Evolutionary conservation across 2,797 vertebrate genomes (phyloP).

Genomic region (Sebastes hopkinsi): DNA sequence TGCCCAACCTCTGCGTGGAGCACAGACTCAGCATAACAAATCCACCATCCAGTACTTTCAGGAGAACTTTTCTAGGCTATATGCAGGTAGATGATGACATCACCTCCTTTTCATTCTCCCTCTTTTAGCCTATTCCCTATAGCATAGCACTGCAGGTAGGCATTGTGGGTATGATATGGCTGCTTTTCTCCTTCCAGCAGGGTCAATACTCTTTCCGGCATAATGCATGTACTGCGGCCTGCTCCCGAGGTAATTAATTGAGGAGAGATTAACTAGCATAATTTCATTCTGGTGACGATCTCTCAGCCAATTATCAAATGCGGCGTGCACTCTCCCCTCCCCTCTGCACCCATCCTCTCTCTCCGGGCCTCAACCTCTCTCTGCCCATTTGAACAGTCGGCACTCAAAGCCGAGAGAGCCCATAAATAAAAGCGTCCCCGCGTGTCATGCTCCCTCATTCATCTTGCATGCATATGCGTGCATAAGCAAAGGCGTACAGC

Average conservation of each 20-base stretch:
- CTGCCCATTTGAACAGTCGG: slow-evolving; percentile 43
- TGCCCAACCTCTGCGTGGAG: slow-evolving; percentile 35
- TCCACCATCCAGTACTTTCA: background rate
- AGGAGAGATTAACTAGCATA: slow-evolving; percentile 83
- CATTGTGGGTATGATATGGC: slow-evolving; percentile 38
- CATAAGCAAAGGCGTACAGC: background rate
- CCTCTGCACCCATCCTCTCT: slow-evolving; percentile 5
- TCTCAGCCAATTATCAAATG: slow-evolving; percentile 83
- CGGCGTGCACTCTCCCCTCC: slow-evolving; percentile 38
- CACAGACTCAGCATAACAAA: background rate
- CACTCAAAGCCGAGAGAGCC: slow-evolving; percentile 38
- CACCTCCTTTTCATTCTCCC: background rate
- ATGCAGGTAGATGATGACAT: slow-evolving; percentile 16
- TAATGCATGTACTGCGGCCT: slow-evolving; percentile 76
- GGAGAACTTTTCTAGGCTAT: background rate
- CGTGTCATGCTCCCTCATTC: slow-evolving; percentile 42
- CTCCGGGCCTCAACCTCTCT: slow-evolving; percentile 31
- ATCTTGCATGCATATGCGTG: slow-evolving; percentile 29
- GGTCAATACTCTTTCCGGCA: slow-evolving; percentile 59
- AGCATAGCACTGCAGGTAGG: slow-evolving; percentile 2
- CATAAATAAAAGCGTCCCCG: slow-evolving; percentile 58
- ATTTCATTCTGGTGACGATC: slow-evolving; percentile 83
- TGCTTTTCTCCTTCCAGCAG: slow-evolving; percentile 35
- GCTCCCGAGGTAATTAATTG: slow-evolving; percentile 84
- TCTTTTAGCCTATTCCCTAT: background rate